Conservation (phyloP, 2,797 vertebrate species). For the Gila robusta region DNA sequence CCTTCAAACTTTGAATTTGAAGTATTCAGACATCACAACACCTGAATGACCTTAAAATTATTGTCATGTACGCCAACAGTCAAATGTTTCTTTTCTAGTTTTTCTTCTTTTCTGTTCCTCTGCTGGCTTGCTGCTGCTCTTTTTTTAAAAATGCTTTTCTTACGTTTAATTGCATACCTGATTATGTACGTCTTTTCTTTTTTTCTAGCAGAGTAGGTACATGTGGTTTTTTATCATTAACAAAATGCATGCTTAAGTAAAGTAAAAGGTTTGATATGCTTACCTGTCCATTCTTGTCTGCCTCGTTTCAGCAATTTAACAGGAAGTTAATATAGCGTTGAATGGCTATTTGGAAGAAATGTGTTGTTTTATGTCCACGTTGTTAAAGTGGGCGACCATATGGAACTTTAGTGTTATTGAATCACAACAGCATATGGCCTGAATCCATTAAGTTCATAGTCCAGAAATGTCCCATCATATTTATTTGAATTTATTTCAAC, state of each 20-base stretch:
- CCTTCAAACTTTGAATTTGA: not conserved
- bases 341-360: not conserved
- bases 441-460: conserved; percentile 36
- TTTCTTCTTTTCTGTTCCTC: not conserved
- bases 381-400: conserved; percentile 29
- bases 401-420: conserved; percentile 44
- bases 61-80: not conserved
- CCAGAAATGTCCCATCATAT: conserved; percentile 33
- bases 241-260: not conserved
- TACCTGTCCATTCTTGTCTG: not conserved
- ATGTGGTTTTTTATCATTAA: not conserved
- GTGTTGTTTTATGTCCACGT: conserved; percentile 52
- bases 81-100: not conserved
- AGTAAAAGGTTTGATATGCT: not conserved
- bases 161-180: not conserved
- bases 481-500: conserved; percentile 9
- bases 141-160: not conserved
- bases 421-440: conserved; percentile 54
- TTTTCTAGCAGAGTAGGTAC: not conserved
- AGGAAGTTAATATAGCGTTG: conserved; percentile 28
- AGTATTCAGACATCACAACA: not conserved
- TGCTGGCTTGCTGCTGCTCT: not conserved
- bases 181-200: not conserved
- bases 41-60: not conserved
- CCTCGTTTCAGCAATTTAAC: not conserved